phyloP scores from a whole-genome alignment of 2,113 vertebrate genomes.

The Chiloscyllium plagiosum region DNA sequence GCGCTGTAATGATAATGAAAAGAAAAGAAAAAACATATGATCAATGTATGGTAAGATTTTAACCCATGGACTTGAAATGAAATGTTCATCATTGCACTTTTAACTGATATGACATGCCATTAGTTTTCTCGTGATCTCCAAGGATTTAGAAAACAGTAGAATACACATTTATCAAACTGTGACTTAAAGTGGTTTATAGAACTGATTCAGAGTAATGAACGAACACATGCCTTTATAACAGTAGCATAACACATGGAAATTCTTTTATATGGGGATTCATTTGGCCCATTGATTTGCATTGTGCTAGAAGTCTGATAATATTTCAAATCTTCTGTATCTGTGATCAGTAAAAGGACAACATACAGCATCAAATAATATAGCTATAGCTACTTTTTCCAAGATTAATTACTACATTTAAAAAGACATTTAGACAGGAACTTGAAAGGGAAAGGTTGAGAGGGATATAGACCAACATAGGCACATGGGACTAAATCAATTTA shows the following conservation, averaged over 20 bases:
- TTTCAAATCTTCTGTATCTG: background rate
- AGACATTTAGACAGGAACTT: too few relatives aligned
- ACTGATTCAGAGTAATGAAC: background rate
- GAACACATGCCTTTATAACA: background rate
- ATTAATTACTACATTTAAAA: background rate
- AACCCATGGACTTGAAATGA: background rate
- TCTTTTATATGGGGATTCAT: background rate
- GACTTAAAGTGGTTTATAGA: background rate
- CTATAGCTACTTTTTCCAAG: background rate
- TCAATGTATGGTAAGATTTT: background rate
- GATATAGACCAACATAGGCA: too few relatives aligned
- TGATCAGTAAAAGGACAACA: too few relatives aligned
- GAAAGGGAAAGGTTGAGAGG: too few relatives aligned
- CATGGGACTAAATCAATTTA: too few relatives aligned
- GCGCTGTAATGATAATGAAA: too few relatives aligned
- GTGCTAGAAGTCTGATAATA: background rate
- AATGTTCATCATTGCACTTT: background rate
- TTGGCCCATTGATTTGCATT: background rate
- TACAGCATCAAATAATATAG: too few relatives aligned
- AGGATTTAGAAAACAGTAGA: background rate
- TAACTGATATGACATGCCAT: background rate
- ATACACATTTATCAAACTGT: background rate
- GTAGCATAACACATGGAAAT: background rate
- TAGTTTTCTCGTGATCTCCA: background rate
- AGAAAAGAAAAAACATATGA: too few relatives aligned